Percentiles rank a stretch among this genome's conserved stretches.
Conservation (phyloP, 2,113 vertebrate species). For the Dipodomys merriami region DNA sequence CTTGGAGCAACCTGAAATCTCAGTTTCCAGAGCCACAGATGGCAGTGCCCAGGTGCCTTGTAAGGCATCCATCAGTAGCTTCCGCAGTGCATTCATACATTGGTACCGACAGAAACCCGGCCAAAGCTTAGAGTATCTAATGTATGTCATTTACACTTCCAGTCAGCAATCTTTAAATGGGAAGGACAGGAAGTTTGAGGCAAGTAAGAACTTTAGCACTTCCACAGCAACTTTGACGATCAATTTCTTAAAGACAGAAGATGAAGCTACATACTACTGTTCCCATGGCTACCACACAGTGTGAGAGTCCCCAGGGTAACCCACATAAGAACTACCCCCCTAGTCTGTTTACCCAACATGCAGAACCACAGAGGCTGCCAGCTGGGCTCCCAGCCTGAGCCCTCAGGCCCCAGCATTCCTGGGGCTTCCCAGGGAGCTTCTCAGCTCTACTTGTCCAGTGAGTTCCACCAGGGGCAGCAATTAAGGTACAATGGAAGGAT, state of each 20-base stretch:
- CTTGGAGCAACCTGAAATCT: conserved; percentile 53
- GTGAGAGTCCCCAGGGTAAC: neutral
- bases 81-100: neutral
- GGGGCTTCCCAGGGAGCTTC: neutral
- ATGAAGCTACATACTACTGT: conserved; percentile 62
- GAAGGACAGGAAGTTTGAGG: conserved; percentile 38
- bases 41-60: neutral
- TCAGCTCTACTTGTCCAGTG: neutral
- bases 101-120: conserved; percentile 66
- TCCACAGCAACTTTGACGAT: conserved; percentile 27
- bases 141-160: rapidly evolving
- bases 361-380: too few species aligned
- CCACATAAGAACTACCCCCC: neutral
- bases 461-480: neutral
- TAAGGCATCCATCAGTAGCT: neutral
- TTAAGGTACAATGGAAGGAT: neutral
- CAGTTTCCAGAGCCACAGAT: neutral
- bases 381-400: rapidly evolving
- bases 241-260: conserved; percentile 43
- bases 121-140: conserved; percentile 19
- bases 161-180: rapidly evolving
- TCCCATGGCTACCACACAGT: neutral
- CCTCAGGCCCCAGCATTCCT: neutral
- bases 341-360: neutral
- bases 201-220: neutral